These are phyloP conservation scores for Argentina silus DNA, from an alignment of 2,797 vertebrate species.

Conservation along the genomic window DNA sequence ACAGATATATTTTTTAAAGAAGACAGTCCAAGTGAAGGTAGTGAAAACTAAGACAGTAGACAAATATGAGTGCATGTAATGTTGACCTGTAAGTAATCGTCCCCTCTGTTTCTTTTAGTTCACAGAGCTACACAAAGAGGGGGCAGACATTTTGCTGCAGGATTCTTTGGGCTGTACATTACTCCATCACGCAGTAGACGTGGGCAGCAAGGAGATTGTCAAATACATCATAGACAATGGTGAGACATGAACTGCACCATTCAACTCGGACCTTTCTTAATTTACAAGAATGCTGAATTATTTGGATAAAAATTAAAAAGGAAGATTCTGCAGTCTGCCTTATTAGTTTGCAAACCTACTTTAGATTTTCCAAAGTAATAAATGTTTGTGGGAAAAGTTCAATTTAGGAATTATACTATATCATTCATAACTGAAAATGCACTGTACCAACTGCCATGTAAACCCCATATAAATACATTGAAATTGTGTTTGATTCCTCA, in stretches of 20 bases:
- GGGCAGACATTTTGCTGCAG: conserved; percentile 80
- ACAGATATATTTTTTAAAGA: neutral
- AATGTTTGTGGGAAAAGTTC: no score
- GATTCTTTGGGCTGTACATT: conserved; percentile 84
- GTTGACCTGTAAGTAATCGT: neutral
- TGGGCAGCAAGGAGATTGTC: conserved; percentile 87
- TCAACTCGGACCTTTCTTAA: neutral
- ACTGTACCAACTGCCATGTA: no score
- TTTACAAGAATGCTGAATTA: no score
- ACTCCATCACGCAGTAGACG: conserved; percentile 86
- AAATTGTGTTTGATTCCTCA: conserved; percentile 14
- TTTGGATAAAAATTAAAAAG: no score
- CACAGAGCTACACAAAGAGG: conserved; percentile 82
- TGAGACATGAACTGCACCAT: conserved; percentile 58
- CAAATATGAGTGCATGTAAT: neutral
- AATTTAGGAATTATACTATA: no score
- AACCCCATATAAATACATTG: no score
- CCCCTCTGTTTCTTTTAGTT: conserved; percentile 71
- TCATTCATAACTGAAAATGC: no score
- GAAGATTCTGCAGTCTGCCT: no score
- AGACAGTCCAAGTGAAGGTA: no score
- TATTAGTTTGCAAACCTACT: no score
- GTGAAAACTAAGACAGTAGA: neutral
- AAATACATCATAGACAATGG: conserved; percentile 90
- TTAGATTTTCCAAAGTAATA: no score